These are phyloP conservation scores for Rallus crepitans DNA, from an alignment of 2,797 vertebrate species.

Conservation along the genomic window DNA sequence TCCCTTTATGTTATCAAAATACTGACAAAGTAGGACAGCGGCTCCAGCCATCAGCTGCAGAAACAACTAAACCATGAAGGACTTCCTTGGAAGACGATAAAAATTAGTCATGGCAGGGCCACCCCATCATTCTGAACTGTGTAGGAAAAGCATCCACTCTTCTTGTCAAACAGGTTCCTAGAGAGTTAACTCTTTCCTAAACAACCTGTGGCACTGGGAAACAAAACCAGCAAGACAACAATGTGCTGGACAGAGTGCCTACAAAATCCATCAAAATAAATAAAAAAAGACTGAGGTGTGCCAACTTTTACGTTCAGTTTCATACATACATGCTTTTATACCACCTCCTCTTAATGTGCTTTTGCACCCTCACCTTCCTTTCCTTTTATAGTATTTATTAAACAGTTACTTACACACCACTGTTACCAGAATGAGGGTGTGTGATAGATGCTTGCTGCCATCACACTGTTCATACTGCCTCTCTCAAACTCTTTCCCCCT, in stretches of 20 bases:
- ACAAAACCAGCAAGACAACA: not conserved
- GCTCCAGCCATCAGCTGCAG: not conserved
- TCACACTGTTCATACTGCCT: not conserved
- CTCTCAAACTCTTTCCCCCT: not conserved
- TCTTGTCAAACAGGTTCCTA: not conserved
- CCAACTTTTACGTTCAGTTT: not conserved
- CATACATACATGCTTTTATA: not conserved
- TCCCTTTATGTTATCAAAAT: not conserved
- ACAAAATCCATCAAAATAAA: not conserved
- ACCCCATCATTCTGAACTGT: not conserved
- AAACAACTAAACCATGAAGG: not conserved
- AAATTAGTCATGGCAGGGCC: not conserved
- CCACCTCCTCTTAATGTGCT: accelerated
- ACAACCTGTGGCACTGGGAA: not conserved
- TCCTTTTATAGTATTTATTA: not conserved
- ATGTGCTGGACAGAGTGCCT: not conserved
- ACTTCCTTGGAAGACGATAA: not conserved
- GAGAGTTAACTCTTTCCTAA: not conserved
- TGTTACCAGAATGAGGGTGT: not conserved
- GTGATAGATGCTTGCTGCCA: not conserved
- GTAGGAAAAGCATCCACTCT: not conserved
- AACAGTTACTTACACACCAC: not conserved
- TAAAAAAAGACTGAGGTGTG: not conserved
- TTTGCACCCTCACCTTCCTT: not conserved
- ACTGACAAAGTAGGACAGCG: not conserved